Conservation (phyloP, 1,140 invertebrate species). For the Pomacea maculata region DNA sequence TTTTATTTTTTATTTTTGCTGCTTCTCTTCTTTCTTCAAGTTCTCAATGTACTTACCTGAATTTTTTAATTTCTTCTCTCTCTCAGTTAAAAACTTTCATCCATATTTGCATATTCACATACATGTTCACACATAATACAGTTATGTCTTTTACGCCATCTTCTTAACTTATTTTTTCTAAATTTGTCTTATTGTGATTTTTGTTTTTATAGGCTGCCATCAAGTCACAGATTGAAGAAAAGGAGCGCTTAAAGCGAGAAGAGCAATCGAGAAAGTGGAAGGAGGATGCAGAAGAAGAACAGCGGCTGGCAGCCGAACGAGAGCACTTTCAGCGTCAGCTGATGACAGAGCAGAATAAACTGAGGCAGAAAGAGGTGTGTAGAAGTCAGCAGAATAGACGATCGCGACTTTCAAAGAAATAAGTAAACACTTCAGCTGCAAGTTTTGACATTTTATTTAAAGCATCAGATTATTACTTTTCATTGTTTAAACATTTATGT, state of each 20-base stretch:
- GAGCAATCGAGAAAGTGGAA: slow-evolving; percentile 53
- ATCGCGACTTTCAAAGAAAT: too few relatives aligned
- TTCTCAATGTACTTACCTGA: too few relatives aligned
- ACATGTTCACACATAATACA: too few relatives aligned
- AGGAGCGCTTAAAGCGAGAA: slow-evolving; percentile 51
- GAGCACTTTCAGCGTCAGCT: slow-evolving; percentile 50
- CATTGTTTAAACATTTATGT: too few relatives aligned
- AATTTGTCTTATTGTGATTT: neutral
- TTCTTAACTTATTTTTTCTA: neutral
- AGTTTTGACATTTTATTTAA: too few relatives aligned
- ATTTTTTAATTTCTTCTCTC: too few relatives aligned
- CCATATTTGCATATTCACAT: too few relatives aligned
- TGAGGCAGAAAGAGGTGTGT: slow-evolving; percentile 53
- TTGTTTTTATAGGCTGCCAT: slow-evolving; percentile 49
- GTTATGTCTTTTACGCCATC: too few relatives aligned
- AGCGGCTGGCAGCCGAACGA: slow-evolving; percentile 52
- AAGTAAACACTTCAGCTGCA: too few relatives aligned
- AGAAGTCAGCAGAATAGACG: too few relatives aligned
- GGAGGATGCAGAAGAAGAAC: slow-evolving; percentile 62
- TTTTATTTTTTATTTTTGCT: neutral
- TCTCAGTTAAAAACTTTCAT: neutral
- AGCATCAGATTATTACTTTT: too few relatives aligned
- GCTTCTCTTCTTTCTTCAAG: too few relatives aligned
- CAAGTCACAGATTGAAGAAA: slow-evolving; percentile 61
- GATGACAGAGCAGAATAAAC: slow-evolving; percentile 50